Evolutionary conservation across 2,888 invertebrate genomes (phyloP), one percentile per base, ranked within the genome.

Genomic region (Carterocephalus palaemon): DNA sequence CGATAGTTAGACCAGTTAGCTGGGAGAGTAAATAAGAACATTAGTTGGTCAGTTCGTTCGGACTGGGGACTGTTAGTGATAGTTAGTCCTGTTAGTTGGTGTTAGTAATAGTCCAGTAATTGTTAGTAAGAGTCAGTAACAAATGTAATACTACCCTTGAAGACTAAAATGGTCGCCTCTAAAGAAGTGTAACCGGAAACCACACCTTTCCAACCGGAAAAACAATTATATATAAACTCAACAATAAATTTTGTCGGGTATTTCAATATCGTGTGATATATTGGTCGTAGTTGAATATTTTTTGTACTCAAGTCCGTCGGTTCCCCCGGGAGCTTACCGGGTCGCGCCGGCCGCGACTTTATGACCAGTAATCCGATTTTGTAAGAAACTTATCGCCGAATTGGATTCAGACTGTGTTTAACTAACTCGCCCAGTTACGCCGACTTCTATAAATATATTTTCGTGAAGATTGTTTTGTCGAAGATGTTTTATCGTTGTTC

Each of bases 281-380:
- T 37, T 23, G 19, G 36, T 51, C 51, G 48, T 55, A 52, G 53
- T 28, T 31, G 47, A 52, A 52, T 54, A 53, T 56, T 49, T 52
- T 53, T 51, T 47, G 48, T 38, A n/a, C n/a, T n/a, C n/a, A 23
- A 47, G 51, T 43, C 50, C 48, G 43, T 47, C 46, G 43, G 47
- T 53, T 47, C 50, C 32, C 42, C 46, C 52, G 55, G 53, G 31
- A 51, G 55, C 57, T 57, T 54, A 57, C 45, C 47, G 48, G 51
- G 50, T 48, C 47, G 45, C 36, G 45, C 36, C 46, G 48, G 48
- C 29, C 48, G 39, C 47, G 53, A 54, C 49, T 52, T 56, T 51
- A 46, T 53, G 51, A 38, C 50, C 48, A 51, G 42, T 49, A 50
- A 54, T 54, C 53, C 47, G 54, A 54, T 53, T 53, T 49, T 46